Base-by-base conservation (phyloP, 2,888 invertebrate genomes). In the Parnassius mnemosyne region DNA sequence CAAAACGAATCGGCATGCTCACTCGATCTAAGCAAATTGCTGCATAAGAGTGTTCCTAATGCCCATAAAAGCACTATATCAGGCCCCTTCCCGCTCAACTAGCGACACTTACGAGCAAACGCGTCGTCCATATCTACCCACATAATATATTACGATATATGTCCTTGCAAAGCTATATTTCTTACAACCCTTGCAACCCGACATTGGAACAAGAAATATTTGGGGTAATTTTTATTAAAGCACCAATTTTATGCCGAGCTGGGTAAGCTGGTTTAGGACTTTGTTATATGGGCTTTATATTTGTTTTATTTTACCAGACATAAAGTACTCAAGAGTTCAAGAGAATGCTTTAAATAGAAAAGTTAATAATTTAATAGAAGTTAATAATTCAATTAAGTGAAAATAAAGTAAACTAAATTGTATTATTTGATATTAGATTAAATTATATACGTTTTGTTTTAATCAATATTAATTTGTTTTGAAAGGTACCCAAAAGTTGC, bases 11-110 rank as follows among this genome's bases (percentile, higher is more conserved):
- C 58, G 25, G 51, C 12, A 25, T 44, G n/a, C 49, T 49, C 56
- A 13, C 42, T 42, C 51, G 44, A 52, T 34, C 34, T 25, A 20
- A 58, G 34, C 59, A 53, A 59, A 59, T 53, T 46, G 53, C 59
- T 34, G 34, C 53, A 12, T 49, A 49, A 58, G 46, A 44, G 51
- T n/a, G 46, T 16, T 53, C 47, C 16, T 59, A 59, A 59, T 59
- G 47, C 47, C 59, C 53, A 59, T 44, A 53, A 53, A 53, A 41
- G 59, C 59, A 16, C 53, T 53, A 59, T 41, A 47, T 59, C 59
- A 53, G 42, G 53, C 16, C 42, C 42, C 42, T 42, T 34, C 50
- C 10, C 49, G 12, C 58, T n/a, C 58, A 49, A 49, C 20, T 11
- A 25, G 59, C 53, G 59, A 53, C 57, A 51, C 57, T 54, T 42